Evolutionary conservation across 2,888 invertebrate genomes (phyloP).

Genomic region (Melangyna quadrimaculata): DNA sequence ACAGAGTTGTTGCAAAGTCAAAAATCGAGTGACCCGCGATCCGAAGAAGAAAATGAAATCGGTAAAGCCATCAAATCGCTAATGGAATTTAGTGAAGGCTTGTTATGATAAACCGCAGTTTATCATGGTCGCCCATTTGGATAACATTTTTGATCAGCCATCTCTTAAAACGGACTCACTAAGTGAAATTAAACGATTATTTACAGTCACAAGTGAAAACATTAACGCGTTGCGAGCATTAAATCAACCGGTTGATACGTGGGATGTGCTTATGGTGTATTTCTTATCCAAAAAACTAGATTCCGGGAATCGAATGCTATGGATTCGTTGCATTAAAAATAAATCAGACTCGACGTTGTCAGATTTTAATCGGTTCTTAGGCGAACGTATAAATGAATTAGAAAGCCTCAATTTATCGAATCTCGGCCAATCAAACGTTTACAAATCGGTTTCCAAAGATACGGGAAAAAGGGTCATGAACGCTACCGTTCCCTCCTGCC

Average conservation of each 20-base stretch:
- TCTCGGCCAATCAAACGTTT: background rate
- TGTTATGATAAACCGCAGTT: too few relatives aligned
- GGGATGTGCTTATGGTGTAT: too few relatives aligned
- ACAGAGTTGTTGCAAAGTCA: background rate
- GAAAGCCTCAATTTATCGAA: background rate
- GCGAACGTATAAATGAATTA: too few relatives aligned
- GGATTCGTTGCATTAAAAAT: too few relatives aligned
- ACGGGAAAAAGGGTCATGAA: slow-evolving; percentile 9
- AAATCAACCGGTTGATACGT: too few relatives aligned
- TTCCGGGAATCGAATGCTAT: too few relatives aligned
- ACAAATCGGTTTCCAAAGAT: background rate
- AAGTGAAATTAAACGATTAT: background rate
- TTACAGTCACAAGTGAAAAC: background rate
- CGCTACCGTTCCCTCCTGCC: background rate
- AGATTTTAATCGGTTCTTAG: too few relatives aligned
- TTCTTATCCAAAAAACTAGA: too few relatives aligned
- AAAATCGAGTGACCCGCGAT: background rate
- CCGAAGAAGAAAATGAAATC: background rate
- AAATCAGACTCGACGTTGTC: too few relatives aligned
- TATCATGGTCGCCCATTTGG: too few relatives aligned
- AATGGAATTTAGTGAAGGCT: too few relatives aligned
- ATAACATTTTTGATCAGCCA: too few relatives aligned
- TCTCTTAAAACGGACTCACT: slow-evolving; percentile 11
- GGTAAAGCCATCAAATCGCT: background rate
- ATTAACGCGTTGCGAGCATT: slow-evolving; percentile 18